Base-by-base conservation (phyloP, 1,140 invertebrate species). In the Ganaspis sp. region DNA sequence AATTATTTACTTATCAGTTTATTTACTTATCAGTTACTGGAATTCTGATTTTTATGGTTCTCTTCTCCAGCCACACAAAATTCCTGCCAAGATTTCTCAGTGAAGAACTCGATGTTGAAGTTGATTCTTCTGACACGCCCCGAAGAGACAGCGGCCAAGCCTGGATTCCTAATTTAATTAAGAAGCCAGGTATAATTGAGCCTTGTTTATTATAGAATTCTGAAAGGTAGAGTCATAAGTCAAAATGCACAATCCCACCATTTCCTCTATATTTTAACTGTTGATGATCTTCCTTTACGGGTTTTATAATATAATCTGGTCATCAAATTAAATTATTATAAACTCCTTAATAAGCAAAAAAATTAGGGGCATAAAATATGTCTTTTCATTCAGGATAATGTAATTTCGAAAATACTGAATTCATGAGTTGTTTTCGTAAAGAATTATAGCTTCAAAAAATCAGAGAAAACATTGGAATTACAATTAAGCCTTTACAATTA, bases 151-250 rank as follows among this genome's bases (percentile, higher is more conserved):
- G 73, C 74, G 73, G 78, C 76, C 73, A 73, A 78, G 82, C 83
- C 84, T 79, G 76, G 87, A 89, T 87, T 89, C 87, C 84, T 90
- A 90, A 90, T 90, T 90, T 87, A 90, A 90, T 90, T 90, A 90
- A 86, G 84, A 70, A 72, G 76, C 77, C 81, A 80, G 74, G 76
- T 81, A 79, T 81, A 81, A 81, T 81, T 75, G 58, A 75, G 37
- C 69, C 64, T 81, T 81, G 78, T 82, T 81, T 84, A 82, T 82
- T 82, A 72, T 75, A 69, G 74, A 73, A 80, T 80, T 81, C 78
- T 77, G 80, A 70, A 78, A 80, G 75, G 77, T 58, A 45, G 70
- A 75, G n/a, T 83, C 77, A 83, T 83, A 79, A 81, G 81, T 83
- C 45, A 49, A 49, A 49, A 17, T 49, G 15, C 45, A 17, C 45